phyloP scores from a whole-genome alignment of 1,140 invertebrate genomes.

The silkworm (Bombyx mori) region DNA sequence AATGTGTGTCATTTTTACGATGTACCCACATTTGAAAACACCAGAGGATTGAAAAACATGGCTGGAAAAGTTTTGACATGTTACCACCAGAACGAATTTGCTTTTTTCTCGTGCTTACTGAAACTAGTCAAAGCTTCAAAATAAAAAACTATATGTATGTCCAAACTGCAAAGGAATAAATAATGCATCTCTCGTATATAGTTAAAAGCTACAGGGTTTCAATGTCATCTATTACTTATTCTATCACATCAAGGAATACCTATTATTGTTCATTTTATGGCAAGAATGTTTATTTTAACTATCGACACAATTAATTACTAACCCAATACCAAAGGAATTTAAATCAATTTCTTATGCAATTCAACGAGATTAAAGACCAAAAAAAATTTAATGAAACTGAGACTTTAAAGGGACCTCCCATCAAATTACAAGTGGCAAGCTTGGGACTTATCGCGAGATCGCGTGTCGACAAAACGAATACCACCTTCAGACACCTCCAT shows the following conservation, averaged over 20 bases:
- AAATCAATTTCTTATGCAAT: background rate
- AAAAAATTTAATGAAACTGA: slow-evolving; percentile 8
- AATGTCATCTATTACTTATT: background rate
- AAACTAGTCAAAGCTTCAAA: no score
- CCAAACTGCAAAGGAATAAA: no score
- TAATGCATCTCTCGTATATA: no score
- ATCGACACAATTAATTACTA: background rate
- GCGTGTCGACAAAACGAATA: slow-evolving; percentile 44
- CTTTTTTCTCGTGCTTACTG: no score
- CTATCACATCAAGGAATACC: background rate
- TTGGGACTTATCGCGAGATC: slow-evolving; percentile 31
- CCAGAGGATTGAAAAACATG: slow-evolving; percentile 23
- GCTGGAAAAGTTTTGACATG: slow-evolving; percentile 34
- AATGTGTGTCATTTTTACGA: slow-evolving; percentile 62
- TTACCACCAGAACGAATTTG: no score
- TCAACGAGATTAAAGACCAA: background rate
- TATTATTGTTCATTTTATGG: no score
- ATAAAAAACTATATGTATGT: no score
- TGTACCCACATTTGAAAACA: slow-evolving; percentile 39
- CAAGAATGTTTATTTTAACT: background rate
- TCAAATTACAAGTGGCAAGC: slow-evolving; percentile 39
- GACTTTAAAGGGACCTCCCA: slow-evolving; percentile 27
- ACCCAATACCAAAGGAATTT: background rate
- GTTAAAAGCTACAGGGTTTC: no score
- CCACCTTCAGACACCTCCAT: slow-evolving; percentile 34